phyloP scores from a whole-genome alignment of 30 jellyfish, hydroid and myxozoan genomes.

The Nemopilema nomurai region DNA sequence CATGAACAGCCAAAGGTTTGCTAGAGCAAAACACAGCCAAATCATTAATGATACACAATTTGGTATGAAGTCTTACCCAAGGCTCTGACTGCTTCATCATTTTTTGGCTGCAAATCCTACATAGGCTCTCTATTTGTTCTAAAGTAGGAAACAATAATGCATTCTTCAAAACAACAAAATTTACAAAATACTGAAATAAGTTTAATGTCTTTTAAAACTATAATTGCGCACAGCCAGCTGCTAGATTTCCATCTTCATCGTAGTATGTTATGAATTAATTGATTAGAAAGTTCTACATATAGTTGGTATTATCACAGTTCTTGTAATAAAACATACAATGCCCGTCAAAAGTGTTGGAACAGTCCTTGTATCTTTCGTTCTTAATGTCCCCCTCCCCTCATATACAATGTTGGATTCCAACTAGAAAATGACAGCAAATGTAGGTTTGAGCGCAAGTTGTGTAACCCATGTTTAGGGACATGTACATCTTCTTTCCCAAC shows the following conservation, averaged over 20 bases:
- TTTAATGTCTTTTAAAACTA: background rate
- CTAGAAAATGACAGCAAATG: background rate
- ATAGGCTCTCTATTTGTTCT: background rate
- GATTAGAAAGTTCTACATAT: background rate
- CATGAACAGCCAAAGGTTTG: background rate
- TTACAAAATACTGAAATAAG: background rate
- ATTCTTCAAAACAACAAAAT: background rate
- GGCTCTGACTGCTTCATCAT: background rate
- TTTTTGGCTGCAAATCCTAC: background rate
- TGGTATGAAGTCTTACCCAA: background rate
- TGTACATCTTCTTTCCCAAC: background rate
- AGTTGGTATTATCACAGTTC: background rate
- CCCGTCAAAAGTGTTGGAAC: background rate
- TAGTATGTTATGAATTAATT: too few species aligned
- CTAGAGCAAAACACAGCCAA: background rate
- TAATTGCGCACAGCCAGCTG: background rate
- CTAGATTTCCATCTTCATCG: background rate
- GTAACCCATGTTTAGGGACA: background rate
- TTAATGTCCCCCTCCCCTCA: background rate
- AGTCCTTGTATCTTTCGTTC: background rate
- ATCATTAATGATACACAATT: background rate
- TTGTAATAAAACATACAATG: background rate
- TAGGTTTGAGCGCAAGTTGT: background rate
- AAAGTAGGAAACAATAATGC: background rate
- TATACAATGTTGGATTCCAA: background rate